These are phyloP conservation scores for Pectinophora gossypiella DNA, from an alignment of 1,140 invertebrate genomes.

Conservation along the genomic window DNA sequence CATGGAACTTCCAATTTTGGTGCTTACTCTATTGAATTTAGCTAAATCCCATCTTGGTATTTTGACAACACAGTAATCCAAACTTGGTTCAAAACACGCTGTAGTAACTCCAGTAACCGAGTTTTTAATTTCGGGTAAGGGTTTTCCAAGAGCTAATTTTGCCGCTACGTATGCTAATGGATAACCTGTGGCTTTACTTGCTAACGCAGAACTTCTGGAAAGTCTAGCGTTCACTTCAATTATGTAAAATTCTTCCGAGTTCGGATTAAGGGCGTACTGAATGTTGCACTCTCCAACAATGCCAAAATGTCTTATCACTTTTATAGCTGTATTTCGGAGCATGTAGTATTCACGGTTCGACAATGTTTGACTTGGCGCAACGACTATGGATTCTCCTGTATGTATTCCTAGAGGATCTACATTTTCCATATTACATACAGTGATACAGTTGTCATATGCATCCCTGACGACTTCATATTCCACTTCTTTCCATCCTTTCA, in stretches of 20 bases:
- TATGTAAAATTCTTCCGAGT: constrained; percentile 94
- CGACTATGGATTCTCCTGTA: constrained; percentile 99
- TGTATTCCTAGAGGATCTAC: constrained; percentile 99
- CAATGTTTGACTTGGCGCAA: constrained; percentile 98
- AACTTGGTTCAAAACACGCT: constrained; percentile 98
- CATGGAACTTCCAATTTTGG: constrained; percentile 99
- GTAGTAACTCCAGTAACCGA: constrained; percentile 98
- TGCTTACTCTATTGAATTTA: constrained; percentile 96
- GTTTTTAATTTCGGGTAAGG: constrained; percentile 93
- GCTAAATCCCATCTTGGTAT: constrained; percentile 98
- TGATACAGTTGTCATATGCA: constrained; percentile 98
- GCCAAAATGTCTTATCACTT: constrained; percentile 96
- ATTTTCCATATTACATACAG: constrained; percentile 99
- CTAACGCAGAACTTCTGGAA: constrained; percentile 97
- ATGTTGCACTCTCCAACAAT: constrained; percentile 99
- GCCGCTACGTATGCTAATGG: constrained; percentile 98
- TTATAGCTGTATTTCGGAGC: constrained; percentile 94
- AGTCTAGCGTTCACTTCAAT: constrained; percentile 98
- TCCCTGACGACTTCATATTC: constrained; percentile 99
- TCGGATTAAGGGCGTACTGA: constrained; percentile 97
- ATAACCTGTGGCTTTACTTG: constrained; percentile 97
- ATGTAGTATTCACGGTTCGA: constrained; percentile 97
- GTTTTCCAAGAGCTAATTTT: constrained; percentile 94
- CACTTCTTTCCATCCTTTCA: constrained; percentile 99
- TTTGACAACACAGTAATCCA: constrained; percentile 99